Evolutionary conservation across 2,113 vertebrate genomes (phyloP).

Genomic region (Panurus biarmicus): DNA sequence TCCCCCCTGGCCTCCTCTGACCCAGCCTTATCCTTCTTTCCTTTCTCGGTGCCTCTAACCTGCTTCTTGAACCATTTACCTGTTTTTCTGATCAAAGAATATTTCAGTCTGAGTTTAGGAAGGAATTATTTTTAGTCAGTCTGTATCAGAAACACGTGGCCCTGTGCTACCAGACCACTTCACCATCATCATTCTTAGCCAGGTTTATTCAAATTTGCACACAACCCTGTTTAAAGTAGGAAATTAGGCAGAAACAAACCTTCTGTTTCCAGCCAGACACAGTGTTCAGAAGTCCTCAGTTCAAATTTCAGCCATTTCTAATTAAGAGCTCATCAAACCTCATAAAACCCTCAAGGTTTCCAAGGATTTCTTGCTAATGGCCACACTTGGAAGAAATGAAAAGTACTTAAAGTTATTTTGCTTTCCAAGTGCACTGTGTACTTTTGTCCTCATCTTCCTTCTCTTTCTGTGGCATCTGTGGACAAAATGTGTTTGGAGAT

Average conservation of each 20-base stretch:
- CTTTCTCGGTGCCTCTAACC: background rate
- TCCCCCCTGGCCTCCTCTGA: background rate
- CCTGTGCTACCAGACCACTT: background rate
- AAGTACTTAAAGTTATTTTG: background rate
- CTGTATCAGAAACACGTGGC: background rate
- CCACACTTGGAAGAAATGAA: background rate
- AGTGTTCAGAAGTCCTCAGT: background rate
- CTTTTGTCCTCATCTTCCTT: background rate
- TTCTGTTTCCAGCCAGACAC: background rate
- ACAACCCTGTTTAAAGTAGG: background rate
- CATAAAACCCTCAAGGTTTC: background rate
- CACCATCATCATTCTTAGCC: background rate
- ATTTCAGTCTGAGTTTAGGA: background rate
- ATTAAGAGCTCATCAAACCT: conserved; percentile 43
- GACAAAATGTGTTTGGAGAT: conserved; percentile 9
- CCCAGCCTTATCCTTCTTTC: background rate
- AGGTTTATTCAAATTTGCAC: background rate
- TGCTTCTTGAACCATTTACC: background rate
- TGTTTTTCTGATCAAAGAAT: background rate
- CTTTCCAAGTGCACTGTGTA: conserved; percentile 10
- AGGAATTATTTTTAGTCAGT: background rate
- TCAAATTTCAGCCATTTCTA: conserved; percentile 47
- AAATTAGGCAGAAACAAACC: conserved; percentile 8
- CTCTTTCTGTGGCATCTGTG: background rate
- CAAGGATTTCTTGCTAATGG: conserved; percentile 20